Conservation (phyloP, 2,113 vertebrate species). For the Sinocyclocheilus anshuiensis region DNA sequence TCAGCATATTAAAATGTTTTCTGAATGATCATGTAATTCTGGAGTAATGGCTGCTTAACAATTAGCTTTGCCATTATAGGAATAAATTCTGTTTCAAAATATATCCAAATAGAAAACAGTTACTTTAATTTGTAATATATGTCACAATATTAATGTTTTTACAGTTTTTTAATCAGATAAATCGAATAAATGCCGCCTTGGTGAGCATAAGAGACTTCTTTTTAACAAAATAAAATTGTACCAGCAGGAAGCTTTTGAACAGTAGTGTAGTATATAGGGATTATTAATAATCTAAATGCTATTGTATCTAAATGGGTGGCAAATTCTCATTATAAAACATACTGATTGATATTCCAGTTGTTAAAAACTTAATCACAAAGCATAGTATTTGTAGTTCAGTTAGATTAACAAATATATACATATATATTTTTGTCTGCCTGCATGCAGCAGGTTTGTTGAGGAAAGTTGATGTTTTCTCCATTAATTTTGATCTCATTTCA, state of each 20-base stretch:
- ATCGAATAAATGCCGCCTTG: not conserved
- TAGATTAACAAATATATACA: not conserved
- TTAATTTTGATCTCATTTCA: conserved; percentile 3
- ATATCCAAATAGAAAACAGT: no score
- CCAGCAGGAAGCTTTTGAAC: not conserved
- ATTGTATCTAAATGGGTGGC: not conserved
- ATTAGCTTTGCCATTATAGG: no score
- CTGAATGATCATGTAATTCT: no score
- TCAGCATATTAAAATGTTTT: no score
- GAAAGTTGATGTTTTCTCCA: not conserved
- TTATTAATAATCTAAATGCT: not conserved
- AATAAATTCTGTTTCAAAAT: no score
- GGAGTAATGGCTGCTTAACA: no score
- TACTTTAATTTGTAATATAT: no score
- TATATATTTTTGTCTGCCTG: not conserved
- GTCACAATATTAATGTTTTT: no score
- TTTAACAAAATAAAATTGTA: no score
- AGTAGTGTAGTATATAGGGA: not conserved
- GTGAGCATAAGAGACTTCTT: no score
- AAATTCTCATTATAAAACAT: not conserved
- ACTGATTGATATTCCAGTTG: not conserved
- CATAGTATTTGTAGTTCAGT: not conserved
- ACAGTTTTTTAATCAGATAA: not conserved
- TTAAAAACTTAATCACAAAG: not conserved
- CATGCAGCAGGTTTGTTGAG: conserved; percentile 9